Percentiles rank a stretch among this genome's conserved stretches.
Evolutionary conservation across 2,888 invertebrate genomes (phyloP).

Genomic region (Phengaris arion): DNA sequence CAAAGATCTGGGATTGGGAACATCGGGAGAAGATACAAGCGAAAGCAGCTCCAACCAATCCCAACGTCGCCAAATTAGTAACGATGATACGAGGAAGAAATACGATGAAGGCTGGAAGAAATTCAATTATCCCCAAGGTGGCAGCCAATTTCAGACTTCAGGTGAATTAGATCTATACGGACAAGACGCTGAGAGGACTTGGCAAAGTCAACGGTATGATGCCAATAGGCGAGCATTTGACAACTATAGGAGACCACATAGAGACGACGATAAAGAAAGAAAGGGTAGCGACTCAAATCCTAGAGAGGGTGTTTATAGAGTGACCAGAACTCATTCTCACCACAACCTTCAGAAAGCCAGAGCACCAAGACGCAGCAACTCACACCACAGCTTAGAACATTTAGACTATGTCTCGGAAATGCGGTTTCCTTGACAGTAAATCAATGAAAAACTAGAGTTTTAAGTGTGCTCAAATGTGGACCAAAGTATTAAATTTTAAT

Average conservation of each 20-base stretch:
- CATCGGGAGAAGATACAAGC: conserved; percentile 91
- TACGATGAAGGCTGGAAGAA: conserved; percentile 86
- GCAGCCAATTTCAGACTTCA: conserved; percentile 81
- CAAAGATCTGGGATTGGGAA: conserved; percentile 89
- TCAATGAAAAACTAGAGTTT: conserved; percentile 45
- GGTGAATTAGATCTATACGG: conserved; percentile 84
- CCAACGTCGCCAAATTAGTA: conserved; percentile 80
- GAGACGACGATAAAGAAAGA: conserved; percentile 61
- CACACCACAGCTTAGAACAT: conserved; percentile 82
- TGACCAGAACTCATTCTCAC: conserved; percentile 81
- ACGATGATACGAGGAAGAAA: conserved; percentile 77
- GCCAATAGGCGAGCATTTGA: conserved; percentile 63
- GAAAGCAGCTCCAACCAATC: conserved; percentile 89
- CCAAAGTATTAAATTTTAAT: conserved; percentile 64
- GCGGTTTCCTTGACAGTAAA: conserved; percentile 80
- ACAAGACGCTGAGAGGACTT: conserved; percentile 78
- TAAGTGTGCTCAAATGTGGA: conserved; percentile 73
- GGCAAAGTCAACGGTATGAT: conserved; percentile 74
- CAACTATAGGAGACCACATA: conserved; percentile 60
- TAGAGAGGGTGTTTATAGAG: conserved; percentile 69
- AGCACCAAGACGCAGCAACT: conserved; percentile 78
- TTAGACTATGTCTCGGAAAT: conserved; percentile 82
- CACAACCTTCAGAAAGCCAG: conserved; percentile 80
- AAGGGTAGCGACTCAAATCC: conserved; percentile 68
- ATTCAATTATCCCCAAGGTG: conserved; percentile 79